Evolutionary conservation across 2,888 invertebrate species (phyloP), one percentile per base, ranked within the genome.

Genomic region (Clepsis dumicolana): DNA sequence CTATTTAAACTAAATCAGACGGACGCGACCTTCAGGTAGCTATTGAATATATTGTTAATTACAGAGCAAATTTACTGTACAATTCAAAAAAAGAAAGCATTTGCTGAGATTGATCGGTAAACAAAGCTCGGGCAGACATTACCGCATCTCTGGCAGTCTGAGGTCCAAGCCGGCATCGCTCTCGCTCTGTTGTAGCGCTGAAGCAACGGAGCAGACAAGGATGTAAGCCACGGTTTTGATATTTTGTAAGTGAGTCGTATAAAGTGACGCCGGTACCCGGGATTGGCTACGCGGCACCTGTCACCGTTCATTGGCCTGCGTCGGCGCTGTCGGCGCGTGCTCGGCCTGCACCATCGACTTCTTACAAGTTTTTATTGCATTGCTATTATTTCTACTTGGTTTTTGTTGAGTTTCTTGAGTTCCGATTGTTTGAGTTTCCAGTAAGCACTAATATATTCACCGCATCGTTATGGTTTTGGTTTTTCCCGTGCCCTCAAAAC

Each of bases 261-360:
- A 82, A 84, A 83, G 75, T 80, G 75, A 77, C 77, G 80, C 77
- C 81, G 79, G 78, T 81, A 78, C 75, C 79, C 76, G 76, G 81
- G 84, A 88, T 89, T 88, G 85, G 88, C 78, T 74, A 82, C 80
- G 77, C 81, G 82, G 84, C 88, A 90, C 87, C 88, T 89, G 90
- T 88, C 88, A 85, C 80, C 89, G 90, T 89, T 90, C 90, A 87
- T 87, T 90, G 89, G 90, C 90, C 88, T 85, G 83, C 78, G 81
- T 79, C 79, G 75, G 83, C 77, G 77, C 70, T 67, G 73, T 53
- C 73, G 74, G 85, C 85, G 85, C 88, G 87, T 86, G 88, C 84
- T 84, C 77, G 44, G 18, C 44, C 16, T 44, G 44, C 44, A 44
- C 44, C 44, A 78, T 77, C 74, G 77, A 82, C 86, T 87, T 87